These are phyloP conservation scores for Pogoniulus pusillus DNA, from an alignment of 2,797 vertebrate species.

Conservation along the genomic window DNA sequence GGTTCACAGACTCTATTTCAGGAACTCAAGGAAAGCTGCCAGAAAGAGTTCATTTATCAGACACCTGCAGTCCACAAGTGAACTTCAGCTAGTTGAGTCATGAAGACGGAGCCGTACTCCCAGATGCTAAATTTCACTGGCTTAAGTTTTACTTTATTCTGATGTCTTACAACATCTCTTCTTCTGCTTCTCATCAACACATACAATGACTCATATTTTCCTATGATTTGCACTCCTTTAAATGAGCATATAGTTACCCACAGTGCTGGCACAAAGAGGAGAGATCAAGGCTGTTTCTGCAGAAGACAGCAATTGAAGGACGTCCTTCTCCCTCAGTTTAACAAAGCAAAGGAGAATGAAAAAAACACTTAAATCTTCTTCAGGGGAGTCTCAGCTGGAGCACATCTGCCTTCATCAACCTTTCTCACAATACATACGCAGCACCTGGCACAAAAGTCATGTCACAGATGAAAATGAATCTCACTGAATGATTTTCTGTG, in stretches of 20 bases:
- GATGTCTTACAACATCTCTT: not conserved
- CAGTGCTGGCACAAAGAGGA: not conserved
- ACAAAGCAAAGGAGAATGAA: not conserved
- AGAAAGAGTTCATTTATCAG: conserved; percentile 66
- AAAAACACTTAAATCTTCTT: not conserved
- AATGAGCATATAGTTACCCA: not conserved
- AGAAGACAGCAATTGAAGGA: not conserved
- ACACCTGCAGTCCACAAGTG: conserved; percentile 44
- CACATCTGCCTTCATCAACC: conserved; percentile 16
- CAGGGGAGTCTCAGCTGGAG: conserved; percentile 19
- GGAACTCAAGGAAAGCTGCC: conserved; percentile 51
- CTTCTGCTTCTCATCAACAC: not conserved
- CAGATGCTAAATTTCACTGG: conserved; percentile 28
- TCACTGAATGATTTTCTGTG: not conserved
- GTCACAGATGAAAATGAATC: not conserved
- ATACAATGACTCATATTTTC: not conserved
- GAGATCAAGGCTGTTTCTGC: not conserved
- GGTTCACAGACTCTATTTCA: conserved; percentile 13
- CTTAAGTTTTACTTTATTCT: conserved; percentile 26
- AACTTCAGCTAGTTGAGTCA: conserved; percentile 36
- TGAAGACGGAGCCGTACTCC: not conserved
- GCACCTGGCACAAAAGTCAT: conserved; percentile 4
- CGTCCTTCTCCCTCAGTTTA: not conserved
- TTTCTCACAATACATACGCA: not conserved
- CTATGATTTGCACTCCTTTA: not conserved